phyloP scores from a whole-genome alignment of 2,888 invertebrate species.

The Microctonus hyperodae region DNA sequence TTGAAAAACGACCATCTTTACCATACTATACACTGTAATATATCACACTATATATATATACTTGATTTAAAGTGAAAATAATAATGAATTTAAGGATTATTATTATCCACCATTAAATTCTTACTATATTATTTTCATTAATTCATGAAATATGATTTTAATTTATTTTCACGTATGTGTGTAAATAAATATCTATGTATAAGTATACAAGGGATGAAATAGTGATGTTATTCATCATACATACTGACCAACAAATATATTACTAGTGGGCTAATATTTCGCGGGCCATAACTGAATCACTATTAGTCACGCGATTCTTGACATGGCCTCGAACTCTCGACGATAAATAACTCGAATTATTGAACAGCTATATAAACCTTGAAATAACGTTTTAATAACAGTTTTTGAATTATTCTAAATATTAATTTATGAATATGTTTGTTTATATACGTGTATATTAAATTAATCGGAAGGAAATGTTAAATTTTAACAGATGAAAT shows the following conservation, averaged over 20 bases:
- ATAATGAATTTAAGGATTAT: not conserved
- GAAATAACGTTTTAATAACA: not conserved
- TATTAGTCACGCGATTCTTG: slow-evolving; percentile 20
- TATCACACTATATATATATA: not conserved
- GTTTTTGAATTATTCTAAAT: not conserved
- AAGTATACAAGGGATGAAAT: not conserved
- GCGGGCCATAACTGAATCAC: slow-evolving; percentile 14
- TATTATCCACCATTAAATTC: not conserved
- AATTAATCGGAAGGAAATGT: no score
- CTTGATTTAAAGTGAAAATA: not conserved
- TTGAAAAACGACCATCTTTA: not conserved
- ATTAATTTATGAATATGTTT: not conserved
- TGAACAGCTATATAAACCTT: not conserved
- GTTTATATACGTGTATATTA: no score
- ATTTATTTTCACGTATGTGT: no score
- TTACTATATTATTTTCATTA: not conserved
- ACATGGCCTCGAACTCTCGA: slow-evolving; percentile 16
- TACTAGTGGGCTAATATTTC: not conserved
- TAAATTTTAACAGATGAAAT: no score
- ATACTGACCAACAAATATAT: not conserved
- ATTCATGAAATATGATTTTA: not conserved
- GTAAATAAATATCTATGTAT: not conserved
- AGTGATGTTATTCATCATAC: not conserved
- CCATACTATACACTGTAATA: no score
- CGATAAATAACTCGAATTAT: slow-evolving; percentile 8